These are phyloP conservation scores for Scaptomyza pallida DNA, from an alignment of 1,140 invertebrate species.

Conservation along the genomic window DNA sequence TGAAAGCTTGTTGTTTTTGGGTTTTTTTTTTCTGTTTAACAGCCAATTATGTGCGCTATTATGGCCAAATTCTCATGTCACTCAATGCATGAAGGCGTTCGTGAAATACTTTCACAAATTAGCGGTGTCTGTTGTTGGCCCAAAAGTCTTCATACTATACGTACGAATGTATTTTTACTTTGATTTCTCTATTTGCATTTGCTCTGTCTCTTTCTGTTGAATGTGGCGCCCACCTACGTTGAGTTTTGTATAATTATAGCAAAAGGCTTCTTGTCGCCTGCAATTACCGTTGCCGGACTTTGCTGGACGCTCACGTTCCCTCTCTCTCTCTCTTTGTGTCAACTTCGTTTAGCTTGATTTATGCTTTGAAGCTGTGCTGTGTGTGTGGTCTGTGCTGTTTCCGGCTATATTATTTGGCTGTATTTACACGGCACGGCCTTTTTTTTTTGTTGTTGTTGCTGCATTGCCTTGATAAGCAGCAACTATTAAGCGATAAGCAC, in stretches of 20 bases:
- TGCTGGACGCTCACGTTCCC: slow-evolving; percentile 52
- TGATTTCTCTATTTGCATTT: slow-evolving; percentile 61
- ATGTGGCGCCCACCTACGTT: slow-evolving; percentile 71
- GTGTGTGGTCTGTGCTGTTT: slow-evolving; percentile 47
- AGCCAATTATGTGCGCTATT: slow-evolving; percentile 76
- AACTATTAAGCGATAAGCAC: slow-evolving; percentile 37
- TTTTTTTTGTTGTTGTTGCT: too few relatives aligned
- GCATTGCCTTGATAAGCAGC: slow-evolving; percentile 30
- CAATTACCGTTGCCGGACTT: slow-evolving; percentile 61
- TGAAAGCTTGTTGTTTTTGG: slow-evolving; percentile 38
- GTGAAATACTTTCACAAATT: slow-evolving; percentile 82
- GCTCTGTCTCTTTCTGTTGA: slow-evolving; percentile 10
- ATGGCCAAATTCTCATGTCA: slow-evolving; percentile 81
- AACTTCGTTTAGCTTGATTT: slow-evolving; percentile 63
- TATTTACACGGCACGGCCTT: slow-evolving; percentile 16
- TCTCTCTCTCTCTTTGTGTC: slow-evolving; percentile 29
- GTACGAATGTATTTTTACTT: slow-evolving; percentile 45
- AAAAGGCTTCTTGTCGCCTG: slow-evolving; percentile 74
- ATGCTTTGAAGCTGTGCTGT: slow-evolving; percentile 65
- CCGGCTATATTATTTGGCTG: slow-evolving; percentile 33
- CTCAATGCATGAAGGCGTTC: slow-evolving; percentile 72
- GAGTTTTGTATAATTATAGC: slow-evolving; percentile 75
- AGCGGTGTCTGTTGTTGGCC: slow-evolving; percentile 54
- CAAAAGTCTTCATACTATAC: slow-evolving; percentile 34
- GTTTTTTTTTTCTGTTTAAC: slow-evolving; percentile 35